These are phyloP conservation scores for Melieria crassipennis DNA, from an alignment of 2,888 invertebrate genomes.

Conservation along the genomic window DNA sequence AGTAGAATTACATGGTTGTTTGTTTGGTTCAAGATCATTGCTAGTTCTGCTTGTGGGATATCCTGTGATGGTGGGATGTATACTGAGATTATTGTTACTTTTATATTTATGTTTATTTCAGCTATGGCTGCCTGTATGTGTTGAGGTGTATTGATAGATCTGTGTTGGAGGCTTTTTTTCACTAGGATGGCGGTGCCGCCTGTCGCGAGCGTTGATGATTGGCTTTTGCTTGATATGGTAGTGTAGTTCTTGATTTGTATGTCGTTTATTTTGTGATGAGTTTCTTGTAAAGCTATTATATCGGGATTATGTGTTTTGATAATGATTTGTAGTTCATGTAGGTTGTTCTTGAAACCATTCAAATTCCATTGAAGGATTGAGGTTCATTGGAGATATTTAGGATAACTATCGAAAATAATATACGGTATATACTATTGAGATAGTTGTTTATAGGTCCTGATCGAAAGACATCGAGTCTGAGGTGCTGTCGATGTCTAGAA, in stretches of 20 bases:
- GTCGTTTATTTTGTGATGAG: too few species aligned
- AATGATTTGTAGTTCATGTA: slow-evolving; percentile 8
- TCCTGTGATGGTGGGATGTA: slow-evolving; percentile 2
- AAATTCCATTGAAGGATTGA: background rate
- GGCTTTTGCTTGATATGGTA: background rate
- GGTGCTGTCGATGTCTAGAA: background rate
- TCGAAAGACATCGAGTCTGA: too few species aligned
- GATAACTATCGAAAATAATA: background rate
- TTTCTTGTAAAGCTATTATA: background rate
- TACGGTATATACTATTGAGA: background rate
- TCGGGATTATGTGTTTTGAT: background rate
- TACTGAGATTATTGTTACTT: background rate
- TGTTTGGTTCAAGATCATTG: background rate
- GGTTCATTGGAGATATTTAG: background rate
- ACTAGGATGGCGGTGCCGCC: slow-evolving; percentile 9
- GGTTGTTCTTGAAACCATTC: background rate
- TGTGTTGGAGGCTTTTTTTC: slow-evolving; percentile 11
- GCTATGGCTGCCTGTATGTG: too few species aligned
- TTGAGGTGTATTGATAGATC: background rate
- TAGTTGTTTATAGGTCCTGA: background rate
- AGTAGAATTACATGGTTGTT: background rate
- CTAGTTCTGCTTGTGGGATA: background rate
- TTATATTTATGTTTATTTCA: background rate
- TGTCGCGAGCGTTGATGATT: background rate
- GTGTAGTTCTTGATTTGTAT: background rate